Conservation (phyloP, 2,113 vertebrate genomes). For the Poeciliopsis occidentalis region DNA sequence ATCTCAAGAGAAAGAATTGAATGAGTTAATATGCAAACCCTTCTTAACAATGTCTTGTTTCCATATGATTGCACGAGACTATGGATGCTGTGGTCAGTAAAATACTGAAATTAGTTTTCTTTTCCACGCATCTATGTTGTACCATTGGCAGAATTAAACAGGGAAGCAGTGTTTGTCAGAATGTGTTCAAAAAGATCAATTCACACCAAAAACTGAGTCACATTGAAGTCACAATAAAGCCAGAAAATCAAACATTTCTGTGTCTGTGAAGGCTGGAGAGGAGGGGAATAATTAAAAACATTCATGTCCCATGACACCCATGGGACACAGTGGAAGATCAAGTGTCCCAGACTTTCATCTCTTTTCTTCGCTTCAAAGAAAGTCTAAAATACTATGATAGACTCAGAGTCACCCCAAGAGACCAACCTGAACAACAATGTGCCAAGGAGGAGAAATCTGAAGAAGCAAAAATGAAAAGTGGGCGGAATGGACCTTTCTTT, state of each 20-base stretch:
- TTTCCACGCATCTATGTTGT: not conserved
- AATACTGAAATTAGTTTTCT: not conserved
- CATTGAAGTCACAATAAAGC: conserved; percentile 33
- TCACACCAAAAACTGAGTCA: conserved; percentile 12
- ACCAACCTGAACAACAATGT: conserved; percentile 67
- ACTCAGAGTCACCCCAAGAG: conserved; percentile 54
- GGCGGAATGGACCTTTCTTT: conserved; percentile 26
- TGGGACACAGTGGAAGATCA: conserved; percentile 47
- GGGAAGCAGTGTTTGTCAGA: not conserved
- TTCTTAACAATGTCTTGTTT: not conserved
- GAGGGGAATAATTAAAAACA: conserved; percentile 60
- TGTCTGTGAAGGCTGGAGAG: conserved; percentile 15
- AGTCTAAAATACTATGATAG: conserved; percentile 64
- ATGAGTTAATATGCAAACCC: not conserved
- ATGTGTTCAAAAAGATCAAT: not conserved
- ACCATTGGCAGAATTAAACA: not conserved
- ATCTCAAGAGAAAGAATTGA: not conserved
- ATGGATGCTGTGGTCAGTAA: not conserved
- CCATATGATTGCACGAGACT: not conserved
- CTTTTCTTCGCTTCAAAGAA: conserved; percentile 51
- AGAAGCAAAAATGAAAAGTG: conserved; percentile 44
- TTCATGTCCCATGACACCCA: conserved; percentile 42
- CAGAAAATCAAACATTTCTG: conserved; percentile 44
- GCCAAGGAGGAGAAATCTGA: conserved; percentile 64
- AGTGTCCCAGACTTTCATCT: conserved; percentile 46